Base-by-base conservation (phyloP, 2,888 invertebrate species). In the Lasioglossum lativentre region DNA sequence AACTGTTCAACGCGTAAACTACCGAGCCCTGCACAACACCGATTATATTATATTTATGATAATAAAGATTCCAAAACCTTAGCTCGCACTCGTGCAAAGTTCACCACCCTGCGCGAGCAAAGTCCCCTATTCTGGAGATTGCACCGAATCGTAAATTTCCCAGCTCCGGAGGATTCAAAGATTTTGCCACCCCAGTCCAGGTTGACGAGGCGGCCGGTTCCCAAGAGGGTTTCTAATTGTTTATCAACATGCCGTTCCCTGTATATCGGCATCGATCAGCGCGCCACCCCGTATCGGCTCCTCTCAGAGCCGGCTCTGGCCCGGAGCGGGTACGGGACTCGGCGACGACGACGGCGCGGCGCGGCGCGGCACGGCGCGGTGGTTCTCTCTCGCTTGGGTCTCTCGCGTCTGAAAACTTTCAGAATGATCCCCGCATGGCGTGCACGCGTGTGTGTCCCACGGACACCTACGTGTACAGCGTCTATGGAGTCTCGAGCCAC, bases 401-500 rank as follows among this genome's bases (percentile, higher is more conserved):
- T 38, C 30, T 47, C 45, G 8, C 52, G 40, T 66, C 56, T 27
- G 59, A 59, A 59, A 82, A 78, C 75, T 84, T 82, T 63, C 74
- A 82, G 71, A 80, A 72, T 66, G 85, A 79, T 82, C 76, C 75
- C 56, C 78, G n/a, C 52, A 52, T n/a, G 88, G 59, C 78, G 38
- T 72, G 72, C 71, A 86, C 66, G 63, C 68, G 56, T 76, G 70
- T 38, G 71, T 30, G 66, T 30, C 52, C 52, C 23, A 52, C 66
- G 72, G 56, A 76, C 74, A 77, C 82, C 75, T 84, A 88, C 88
- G 84, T 76, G 81, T 75, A 79, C 77, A 84, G 75, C 73, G 75
- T 84, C 80, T 85, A 82, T 83, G 82, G 78, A 80, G 80, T 52
- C 52, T 27, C 40, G 74, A 76, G 85, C 86, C 86, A 89, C 89